Evolutionary conservation across 2,888 invertebrate species (phyloP), one percentile per base, ranked within the genome.

Genomic region (Rhopalosiphum nymphaeae): DNA sequence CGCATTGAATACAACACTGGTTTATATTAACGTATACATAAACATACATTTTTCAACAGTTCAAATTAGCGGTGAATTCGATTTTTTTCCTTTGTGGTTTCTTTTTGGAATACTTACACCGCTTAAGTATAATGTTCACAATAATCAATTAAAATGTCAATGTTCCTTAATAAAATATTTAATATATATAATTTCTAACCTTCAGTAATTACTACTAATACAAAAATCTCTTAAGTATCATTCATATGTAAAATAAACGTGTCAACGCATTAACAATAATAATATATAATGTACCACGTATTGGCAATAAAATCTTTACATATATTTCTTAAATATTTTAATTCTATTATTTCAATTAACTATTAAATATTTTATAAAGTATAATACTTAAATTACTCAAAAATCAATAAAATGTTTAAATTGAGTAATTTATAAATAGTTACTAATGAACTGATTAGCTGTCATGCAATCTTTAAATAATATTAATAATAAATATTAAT

Each of bases 21-120:
- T 93, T 78, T 92, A 92, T 93, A 88, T 93, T 67, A 93, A n/a
- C 57, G 92, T 87, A 67, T 88, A 92, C 46, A 87, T 67, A 91
- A n/a, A 91, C 21, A 91, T 29, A 56, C 21, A 53, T 36, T 78
- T 56, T n/a, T 56, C 61, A 92, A 92, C 92, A 49, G 86, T 92
- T 87, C 36, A 49, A 29, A n/a, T 57, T 61, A 92, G 86, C 92
- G 61, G 92, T 86, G 56, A 91, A 91, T 91, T 86, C 21, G 44
- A 36, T 84, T 53, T 57, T 84, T 91, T 67, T 49, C 56, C 10
- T 16, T 26, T 49, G 44, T 61, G 36, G 11, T 56, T 44, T 46
- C 25, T 42, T 61, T 90, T 90, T 46, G 1, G 9, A 42, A 53
- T 88, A 53, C 25, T 29, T 29, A 4, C 46, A 61, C 61, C 16